Conservation (phyloP, 1,140 invertebrate species). For the Hermetia illucens region DNA sequence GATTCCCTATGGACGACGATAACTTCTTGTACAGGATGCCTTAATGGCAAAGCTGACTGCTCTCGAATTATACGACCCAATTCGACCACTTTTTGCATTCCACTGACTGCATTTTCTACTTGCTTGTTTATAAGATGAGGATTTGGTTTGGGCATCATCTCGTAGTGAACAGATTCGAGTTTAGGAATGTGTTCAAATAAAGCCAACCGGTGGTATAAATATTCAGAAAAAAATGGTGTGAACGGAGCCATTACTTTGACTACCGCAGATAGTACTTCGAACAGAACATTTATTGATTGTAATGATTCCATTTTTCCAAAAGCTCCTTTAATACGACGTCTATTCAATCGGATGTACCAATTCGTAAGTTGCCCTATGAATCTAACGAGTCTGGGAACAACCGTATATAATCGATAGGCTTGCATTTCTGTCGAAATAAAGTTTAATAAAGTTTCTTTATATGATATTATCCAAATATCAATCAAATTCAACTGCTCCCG, state of each 20-base stretch:
- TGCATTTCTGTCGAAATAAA: constrained; percentile 85
- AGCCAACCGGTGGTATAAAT: constrained; percentile 78
- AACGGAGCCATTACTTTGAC: constrained; percentile 84
- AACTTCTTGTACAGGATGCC: constrained; percentile 88
- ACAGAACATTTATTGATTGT: constrained; percentile 69
- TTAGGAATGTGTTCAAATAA: constrained; percentile 31
- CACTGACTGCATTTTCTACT: constrained; percentile 73
- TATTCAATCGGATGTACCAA: constrained; percentile 94
- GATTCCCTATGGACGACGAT: constrained; percentile 77
- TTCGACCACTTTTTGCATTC: constrained; percentile 89
- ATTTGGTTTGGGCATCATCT: constrained; percentile 62
- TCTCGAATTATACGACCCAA: constrained; percentile 79
- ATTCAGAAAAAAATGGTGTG: constrained; percentile 87
- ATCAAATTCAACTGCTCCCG: constrained; percentile 30
- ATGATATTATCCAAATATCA: constrained; percentile 94
- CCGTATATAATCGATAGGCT: constrained; percentile 83
- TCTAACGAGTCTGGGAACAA: constrained; percentile 77
- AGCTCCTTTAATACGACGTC: constrained; percentile 79
- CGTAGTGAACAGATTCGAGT: constrained; percentile 64
- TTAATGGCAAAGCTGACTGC: constrained; percentile 77
- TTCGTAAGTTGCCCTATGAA: constrained; percentile 95
- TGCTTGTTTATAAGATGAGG: constrained; percentile 56
- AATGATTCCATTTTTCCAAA: constrained; percentile 56
- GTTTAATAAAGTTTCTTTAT: constrained; percentile 74
- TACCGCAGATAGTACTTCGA: constrained; percentile 70